Conservation (phyloP, 2,113 vertebrate species). For the Apus apus region DNA sequence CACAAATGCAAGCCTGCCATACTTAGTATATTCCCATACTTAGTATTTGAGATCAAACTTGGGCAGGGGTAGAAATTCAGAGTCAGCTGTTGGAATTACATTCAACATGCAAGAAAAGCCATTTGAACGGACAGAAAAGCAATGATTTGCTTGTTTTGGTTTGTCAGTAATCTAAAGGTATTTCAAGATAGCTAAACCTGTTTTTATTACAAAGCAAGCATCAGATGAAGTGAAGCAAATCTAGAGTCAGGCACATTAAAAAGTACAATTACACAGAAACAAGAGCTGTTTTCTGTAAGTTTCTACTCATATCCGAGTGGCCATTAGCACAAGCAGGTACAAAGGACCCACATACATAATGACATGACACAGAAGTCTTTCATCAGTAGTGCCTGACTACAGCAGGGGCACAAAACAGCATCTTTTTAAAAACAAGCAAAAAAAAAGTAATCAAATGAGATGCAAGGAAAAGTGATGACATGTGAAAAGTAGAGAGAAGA, state of each 20-base stretch:
- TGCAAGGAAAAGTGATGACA: not conserved
- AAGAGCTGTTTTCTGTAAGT: not conserved
- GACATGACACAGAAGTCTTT: not conserved
- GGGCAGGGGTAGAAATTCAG: not conserved
- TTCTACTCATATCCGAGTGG: not conserved
- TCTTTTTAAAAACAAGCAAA: not conserved
- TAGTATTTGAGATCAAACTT: not conserved
- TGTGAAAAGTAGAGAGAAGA: not conserved
- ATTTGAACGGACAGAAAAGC: not conserved
- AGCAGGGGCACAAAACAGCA: not conserved
- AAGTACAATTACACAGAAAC: not conserved
- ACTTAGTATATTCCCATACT: not conserved
- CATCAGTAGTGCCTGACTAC: constrained; percentile 13
- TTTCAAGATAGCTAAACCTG: not conserved
- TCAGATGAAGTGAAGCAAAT: constrained; percentile 7
- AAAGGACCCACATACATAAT: not conserved
- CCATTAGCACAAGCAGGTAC: not conserved
- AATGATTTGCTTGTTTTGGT: not conserved
- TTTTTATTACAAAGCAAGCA: not conserved
- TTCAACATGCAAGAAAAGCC: not conserved
- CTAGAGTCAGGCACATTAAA: not conserved
- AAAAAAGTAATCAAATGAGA: not conserved
- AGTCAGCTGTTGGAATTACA: not conserved
- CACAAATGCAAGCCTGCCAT: not conserved
- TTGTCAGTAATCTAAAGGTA: not conserved